Evolutionary conservation across 2,888 invertebrate species (phyloP), one percentile per base, ranked within the genome.

Genomic region (Caenorhabditis drosophilae): DNA sequence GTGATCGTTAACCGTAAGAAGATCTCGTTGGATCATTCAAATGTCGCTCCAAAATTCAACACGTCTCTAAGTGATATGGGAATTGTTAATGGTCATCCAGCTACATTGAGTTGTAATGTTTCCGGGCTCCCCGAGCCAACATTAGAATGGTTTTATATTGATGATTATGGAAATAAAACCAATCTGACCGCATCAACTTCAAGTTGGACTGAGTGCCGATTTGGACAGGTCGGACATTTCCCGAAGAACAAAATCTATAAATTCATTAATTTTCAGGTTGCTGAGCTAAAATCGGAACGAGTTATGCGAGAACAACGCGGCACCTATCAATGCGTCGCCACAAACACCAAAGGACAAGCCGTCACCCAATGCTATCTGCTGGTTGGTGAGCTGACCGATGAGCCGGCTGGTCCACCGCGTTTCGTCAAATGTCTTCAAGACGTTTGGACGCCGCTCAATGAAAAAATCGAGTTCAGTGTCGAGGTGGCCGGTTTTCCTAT

Each of bases 401-500:
- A 73, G 42, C 75, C 75, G 11, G 76, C 75, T 4, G 76, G 79
- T 22, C 78, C 78, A 27, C 78, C 80, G 22, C 57, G 75, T 7
- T 81, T 81, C 51, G 64, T 76, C n/a, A 73, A 71, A 27, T 81
- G 80, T 50, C 73, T 82, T 11, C 60, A 76, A 16, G 79, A 82
- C 52, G 58, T 75, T 22, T 80, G 77, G 77, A 73, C 75, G 18
- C 76, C 76, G 3, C 59, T 81, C 18, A 72, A 64, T 18, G 73
- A 75, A 41, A 58, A 40, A 6, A 67, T 79, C 22, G 58, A 47
- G 27, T 73, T 82, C 53, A 70, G 73, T 15, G 75, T 79, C 3
- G 78, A 82, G 47, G 71, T 80, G 18, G 71, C 70, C 26, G 81
- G 81, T 16, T 67, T 51, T 41, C 81, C 81, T 18, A 56, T 67